Evolutionary conservation across 30 jellyfish, hydroid and myxozoan species (phyloP).

Genomic region (Catostylus mosaicus): DNA sequence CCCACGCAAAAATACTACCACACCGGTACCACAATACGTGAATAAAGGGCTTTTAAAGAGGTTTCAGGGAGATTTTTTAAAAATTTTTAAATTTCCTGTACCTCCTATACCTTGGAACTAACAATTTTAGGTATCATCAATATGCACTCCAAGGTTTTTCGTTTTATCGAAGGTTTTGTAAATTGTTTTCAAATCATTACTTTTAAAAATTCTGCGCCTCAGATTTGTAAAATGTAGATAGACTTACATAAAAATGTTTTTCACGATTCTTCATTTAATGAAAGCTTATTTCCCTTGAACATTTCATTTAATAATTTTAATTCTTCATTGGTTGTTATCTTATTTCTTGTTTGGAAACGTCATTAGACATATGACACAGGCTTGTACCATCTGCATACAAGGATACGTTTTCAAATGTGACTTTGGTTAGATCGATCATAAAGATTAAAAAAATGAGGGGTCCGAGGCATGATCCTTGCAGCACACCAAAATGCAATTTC

Average conservation of each 20-base stretch:
- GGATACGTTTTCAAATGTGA: not conserved
- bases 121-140: no score
- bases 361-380: not conserved
- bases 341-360: not conserved
- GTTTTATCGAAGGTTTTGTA: no score
- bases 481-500: not conserved
- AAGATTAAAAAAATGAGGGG: not conserved
- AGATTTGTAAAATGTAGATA: not conserved
- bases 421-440: not conserved
- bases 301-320: not conserved
- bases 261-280: no score
- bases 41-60: no score
- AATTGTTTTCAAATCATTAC: no score
- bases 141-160: no score
- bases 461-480: not conserved
- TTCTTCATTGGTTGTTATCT: not conserved
- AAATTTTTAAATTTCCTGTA: no score
- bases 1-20: no score
- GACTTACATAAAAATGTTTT: no score
- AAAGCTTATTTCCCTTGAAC: not conserved
- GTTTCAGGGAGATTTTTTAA: no score
- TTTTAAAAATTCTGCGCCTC: not conserved
- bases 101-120: no score
- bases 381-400: not conserved
- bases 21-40: no score